Evolutionary conservation across 2,113 vertebrate genomes (phyloP), one percentile per base, ranked within the genome.

Genomic region (Mormyrus iriodes): DNA sequence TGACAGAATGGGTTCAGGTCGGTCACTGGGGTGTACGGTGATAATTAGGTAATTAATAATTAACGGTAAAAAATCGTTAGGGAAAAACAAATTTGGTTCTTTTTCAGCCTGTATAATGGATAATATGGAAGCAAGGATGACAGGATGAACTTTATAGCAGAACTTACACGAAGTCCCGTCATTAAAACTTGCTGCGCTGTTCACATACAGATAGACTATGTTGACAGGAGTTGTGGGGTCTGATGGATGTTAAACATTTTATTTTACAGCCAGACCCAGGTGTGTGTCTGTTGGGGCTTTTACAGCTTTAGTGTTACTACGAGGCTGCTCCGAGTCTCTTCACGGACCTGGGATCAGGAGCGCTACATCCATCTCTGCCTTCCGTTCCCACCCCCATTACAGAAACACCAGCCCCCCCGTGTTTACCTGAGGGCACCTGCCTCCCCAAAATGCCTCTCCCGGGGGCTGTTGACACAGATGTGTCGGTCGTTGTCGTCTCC

Each of bases 401-500:
- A 87, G 35, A 87, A 69, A 8, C 27, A 73, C 3, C 65, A 46
- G 13, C 65, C 44, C n/a, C 39, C 5, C 31, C n/a, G 0, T 4
- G 35, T 42, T 46, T 89, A 96, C 96, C 95, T 96, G 87, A 96
- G 95, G 0, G 96, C 96, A 52, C 96, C 96, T 0, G 95, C 92
- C 91, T 96, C 96, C 17, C 96, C 96, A 0, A 93, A 96, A 91
- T 96, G 96, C 27, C 96, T 91, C 92, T 96, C 96, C 48, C 93
- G 89, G 86, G 92, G 94, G 92, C 94, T 95, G 93, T 93, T 96
- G 92, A 89, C 95, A 17, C 96, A 96, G 87, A 96, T 96, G 92
- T 96, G 94, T 4, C 95, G 90, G 92, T 96, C 96, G 24, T 96
- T 95, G 35, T 96, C 96, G 2, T 96, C 96, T 12, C 96, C 96